Evolutionary conservation across 2,797 vertebrate genomes (phyloP).

Genomic region (Acrossocheilus fasciatus): DNA sequence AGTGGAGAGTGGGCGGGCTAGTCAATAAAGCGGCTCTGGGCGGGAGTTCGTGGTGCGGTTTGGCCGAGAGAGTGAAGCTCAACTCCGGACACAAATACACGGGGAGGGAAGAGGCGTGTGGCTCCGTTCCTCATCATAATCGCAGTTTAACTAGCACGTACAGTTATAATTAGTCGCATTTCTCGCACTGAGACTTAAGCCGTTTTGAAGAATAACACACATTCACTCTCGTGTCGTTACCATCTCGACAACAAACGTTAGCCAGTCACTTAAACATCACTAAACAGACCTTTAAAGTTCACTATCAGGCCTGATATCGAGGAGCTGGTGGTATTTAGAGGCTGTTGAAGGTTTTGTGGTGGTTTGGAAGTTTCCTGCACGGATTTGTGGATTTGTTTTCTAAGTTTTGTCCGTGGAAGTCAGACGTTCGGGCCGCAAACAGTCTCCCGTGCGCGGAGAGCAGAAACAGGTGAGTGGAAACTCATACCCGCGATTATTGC

Average conservation of each 20-base stretch:
- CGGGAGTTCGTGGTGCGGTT: slow-evolving; percentile 54
- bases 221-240: slow-evolving; percentile 21
- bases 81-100: slow-evolving; percentile 51
- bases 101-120: slow-evolving; percentile 42
- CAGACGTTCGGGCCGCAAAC: slow-evolving; percentile 43
- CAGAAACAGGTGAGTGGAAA: slow-evolving; percentile 51
- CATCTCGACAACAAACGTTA: slow-evolving; percentile 40
- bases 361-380: slow-evolving; percentile 7
- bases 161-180: neutral
- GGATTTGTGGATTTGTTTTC: slow-evolving; percentile 34
- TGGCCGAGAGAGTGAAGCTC: slow-evolving; percentile 51
- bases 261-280: slow-evolving; percentile 27
- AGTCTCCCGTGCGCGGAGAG: slow-evolving; percentile 52
- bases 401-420: slow-evolving; percentile 43
- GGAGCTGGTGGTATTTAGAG: neutral
- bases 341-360: neutral
- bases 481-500: neutral
- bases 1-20: slow-evolving; percentile 49
- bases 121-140: slow-evolving; percentile 15
- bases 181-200: neutral
- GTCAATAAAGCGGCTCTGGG: slow-evolving; percentile 47
- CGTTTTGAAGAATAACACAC: slow-evolving; percentile 36
- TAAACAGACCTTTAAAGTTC: slow-evolving; percentile 40
- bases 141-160: neutral
- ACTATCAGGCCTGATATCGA: neutral